Evolutionary conservation across 2,113 vertebrate species (phyloP), one percentile per base, ranked within the genome.

Genomic region (Sminthopsis crassicaudata): DNA sequence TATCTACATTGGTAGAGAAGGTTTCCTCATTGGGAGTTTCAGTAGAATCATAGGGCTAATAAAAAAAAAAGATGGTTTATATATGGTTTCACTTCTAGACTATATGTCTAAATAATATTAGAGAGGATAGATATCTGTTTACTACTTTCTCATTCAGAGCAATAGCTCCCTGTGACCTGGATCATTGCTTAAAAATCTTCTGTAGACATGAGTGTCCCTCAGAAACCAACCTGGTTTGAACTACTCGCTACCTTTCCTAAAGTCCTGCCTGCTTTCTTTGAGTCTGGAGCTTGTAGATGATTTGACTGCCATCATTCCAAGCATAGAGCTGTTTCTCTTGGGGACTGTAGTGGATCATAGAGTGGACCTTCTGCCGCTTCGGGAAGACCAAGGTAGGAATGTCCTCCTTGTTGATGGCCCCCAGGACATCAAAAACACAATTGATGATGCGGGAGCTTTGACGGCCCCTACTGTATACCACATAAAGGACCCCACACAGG

Each of bases 281-380:
- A n/a, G 98, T 99, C 95, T 99, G 99, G 96, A 99, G 98, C 97
- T 98, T 99, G 97, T 99, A 99, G 97, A 99, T 97, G 1, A 99
- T 99, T 98, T 99, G 99, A 98, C 99, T 99, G 48, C 99, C 99
- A 67, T 99, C 99, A 60, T 99, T 99, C 99, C 99, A 99, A 67
- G 99, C 99, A 11, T 99, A 99, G 53, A 99, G 99, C 76, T 99
- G 99, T 92, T 98, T 99, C 90, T 99, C 99, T 97, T 98, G 99
- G 0, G 99, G 99, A 89, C 99, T 99, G 98, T 99, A 99, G 90
- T 99, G 99, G 92, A 99, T 97, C 96, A 98, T 98, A 93, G 99
- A 99, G 94, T 99, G 99, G 96, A 99, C 98, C 52, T 99, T 99
- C 60, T 99, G 99, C 48, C 98, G 98, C 92, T 98, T 99, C 0